Percentiles rank a stretch among this genome's conserved stretches.
phyloP scores from a whole-genome alignment of 2,797 vertebrate genomes.

The Macrochelys suwanniensis region DNA sequence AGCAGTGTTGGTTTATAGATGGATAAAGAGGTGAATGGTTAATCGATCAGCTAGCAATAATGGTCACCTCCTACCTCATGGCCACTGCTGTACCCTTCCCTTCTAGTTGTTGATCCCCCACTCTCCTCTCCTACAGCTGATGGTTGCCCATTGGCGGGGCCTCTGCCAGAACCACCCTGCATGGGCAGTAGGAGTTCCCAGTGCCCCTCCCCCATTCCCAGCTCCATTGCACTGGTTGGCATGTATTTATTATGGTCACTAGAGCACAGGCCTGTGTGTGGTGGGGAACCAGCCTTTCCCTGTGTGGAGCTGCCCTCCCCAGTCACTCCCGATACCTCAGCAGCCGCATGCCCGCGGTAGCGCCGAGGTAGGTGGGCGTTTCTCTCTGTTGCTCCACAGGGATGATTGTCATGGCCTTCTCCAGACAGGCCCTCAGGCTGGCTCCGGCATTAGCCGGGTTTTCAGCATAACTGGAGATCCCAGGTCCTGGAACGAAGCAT shows the following conservation, averaged over 20 bases:
- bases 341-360: slow-evolving; percentile 95
- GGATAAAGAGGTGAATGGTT: not conserved
- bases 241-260: not conserved
- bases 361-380: slow-evolving; percentile 91
- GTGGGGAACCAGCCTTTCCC: not conserved
- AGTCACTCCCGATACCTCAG: slow-evolving; percentile 83
- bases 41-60: not conserved
- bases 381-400: slow-evolving; percentile 80
- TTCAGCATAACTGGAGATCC: slow-evolving; percentile 88
- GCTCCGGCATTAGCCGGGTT: slow-evolving; percentile 80
- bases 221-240: too few relatives aligned
- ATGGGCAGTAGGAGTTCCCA: not conserved
- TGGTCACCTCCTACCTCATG: not conserved
- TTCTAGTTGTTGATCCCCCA: not conserved
- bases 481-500: slow-evolving; percentile 82
- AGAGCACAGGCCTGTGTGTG: not conserved
- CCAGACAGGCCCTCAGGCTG: slow-evolving; percentile 88
- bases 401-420: slow-evolving; percentile 80
- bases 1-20: not conserved
- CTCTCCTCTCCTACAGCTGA: slow-evolving; percentile 57
- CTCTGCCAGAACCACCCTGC: not conserved
- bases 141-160: not conserved
- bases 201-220: not conserved
- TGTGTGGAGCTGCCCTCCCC: fast-evolving
- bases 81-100: not conserved